Percentiles rank a stretch among this genome's conserved stretches.
Evolutionary conservation across 2,888 invertebrate genomes (phyloP).

Genomic region (Rotaria macrura): DNA sequence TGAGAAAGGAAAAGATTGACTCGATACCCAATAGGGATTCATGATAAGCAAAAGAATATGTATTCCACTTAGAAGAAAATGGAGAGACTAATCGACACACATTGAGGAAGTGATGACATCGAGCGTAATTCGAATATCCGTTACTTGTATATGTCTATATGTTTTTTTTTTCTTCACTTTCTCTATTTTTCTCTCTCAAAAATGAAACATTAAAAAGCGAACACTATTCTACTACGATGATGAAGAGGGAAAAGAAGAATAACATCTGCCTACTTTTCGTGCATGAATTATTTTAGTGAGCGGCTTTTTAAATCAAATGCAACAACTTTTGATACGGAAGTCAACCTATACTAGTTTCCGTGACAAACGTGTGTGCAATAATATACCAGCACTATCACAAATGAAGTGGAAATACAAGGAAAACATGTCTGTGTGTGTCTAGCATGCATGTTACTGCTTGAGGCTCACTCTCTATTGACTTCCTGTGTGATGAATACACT

Average conservation of each 20-base stretch:
- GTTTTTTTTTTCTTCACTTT: not conserved
- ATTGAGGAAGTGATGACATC: conserved; percentile 12
- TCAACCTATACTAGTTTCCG: conserved; percentile 4
- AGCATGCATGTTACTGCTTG: not conserved
- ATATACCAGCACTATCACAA: conserved; percentile 8
- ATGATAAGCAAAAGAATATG: conserved; percentile 3
- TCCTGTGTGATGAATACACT: conserved; percentile 15
- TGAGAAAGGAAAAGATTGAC: not conserved
- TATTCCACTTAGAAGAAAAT: conserved; percentile 15
- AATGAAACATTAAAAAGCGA: not conserved
- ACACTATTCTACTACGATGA: not conserved
- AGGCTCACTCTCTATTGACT: conserved; percentile 15
- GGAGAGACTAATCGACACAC: conserved; percentile 5
- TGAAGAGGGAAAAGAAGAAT: not conserved
- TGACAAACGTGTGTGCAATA: conserved; percentile 14
- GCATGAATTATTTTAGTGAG: conserved; percentile 3
- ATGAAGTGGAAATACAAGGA: conserved; percentile 15
- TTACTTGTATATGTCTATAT: not conserved
- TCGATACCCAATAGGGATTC: conserved; percentile 1
- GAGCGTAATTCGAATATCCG: conserved; percentile 12
- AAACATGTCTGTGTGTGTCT: not conserved
- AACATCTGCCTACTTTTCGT: conserved; percentile 11
- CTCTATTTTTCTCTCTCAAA: not conserved
- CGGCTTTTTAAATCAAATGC: conserved; percentile 12
- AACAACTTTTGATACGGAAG: conserved; percentile 1